Evolutionary conservation across 2,888 invertebrate genomes (phyloP), one percentile per base, ranked within the genome.

Genomic region (Spilarctia lutea): DNA sequence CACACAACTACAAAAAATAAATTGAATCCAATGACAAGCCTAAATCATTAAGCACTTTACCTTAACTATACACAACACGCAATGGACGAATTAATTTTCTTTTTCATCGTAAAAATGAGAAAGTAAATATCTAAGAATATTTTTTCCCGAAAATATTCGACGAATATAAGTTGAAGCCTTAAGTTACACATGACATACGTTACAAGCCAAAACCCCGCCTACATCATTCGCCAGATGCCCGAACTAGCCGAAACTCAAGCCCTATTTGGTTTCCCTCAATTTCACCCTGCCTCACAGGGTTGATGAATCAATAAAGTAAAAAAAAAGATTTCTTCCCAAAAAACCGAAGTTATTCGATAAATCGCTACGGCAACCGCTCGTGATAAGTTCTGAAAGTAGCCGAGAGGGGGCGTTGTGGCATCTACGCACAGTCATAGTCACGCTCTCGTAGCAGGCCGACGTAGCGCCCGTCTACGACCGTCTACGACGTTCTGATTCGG

Each of bases 381-480:
- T 77, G 81, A 78, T 81, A 86, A 85, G 81, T 89, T 87, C 83
- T 45, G 67, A 69, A 81, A 79, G 79, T 77, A 67, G n/a, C 79
- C 85, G 81, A 74, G 60, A 86, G 89, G 83, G 89, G 88, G 86
- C 86, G 86, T 70, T 48, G 75, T 74, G 18, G 71, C 73, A 60
- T 72, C 83, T 87, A 89, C 88, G 89, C 87, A 88, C 89, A 89
- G 89, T 89, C 86, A 86, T 86, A 85, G 86, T 75, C 67, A 72
- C 82, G 77, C 79, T 81, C 76, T 75, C 84, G 89, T 86, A 85
- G 87, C 82, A 42, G 83, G 20, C 69, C 83, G 80, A 85, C 89
- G 80, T 82, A 84, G 83, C 86, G 83, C 73, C 67, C 79, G 79
- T 56, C 52, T 78, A 80, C 79, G 80, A 76, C 78, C 73, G 80